A percentile compares a stretch with the other conserved stretches of the same genome.
These are phyloP conservation scores for Diplolepis rosae DNA, from an alignment of 2,888 invertebrate species.

Conservation along the genomic window DNA sequence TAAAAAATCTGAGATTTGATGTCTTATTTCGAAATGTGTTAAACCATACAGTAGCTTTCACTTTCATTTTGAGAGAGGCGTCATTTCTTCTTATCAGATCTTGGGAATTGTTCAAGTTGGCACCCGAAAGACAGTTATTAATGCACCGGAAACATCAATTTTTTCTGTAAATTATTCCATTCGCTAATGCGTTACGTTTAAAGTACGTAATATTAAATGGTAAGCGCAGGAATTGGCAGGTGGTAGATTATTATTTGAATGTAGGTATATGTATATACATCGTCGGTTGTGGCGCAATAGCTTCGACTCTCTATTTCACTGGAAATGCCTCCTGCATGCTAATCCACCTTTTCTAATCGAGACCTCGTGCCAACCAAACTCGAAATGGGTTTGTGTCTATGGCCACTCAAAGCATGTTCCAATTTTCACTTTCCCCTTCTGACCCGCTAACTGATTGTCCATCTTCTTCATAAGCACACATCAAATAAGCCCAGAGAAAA, in stretches of 20 bases:
- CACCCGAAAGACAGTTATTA: too few species aligned
- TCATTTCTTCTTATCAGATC: neutral
- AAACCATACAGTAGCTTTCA: too few species aligned
- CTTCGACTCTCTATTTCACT: slow-evolving; percentile 62
- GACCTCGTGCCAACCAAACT: slow-evolving; percentile 41
- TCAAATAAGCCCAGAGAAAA: neutral
- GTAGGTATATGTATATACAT: too few species aligned
- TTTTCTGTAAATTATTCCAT: neutral
- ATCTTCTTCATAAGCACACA: slow-evolving; percentile 5
- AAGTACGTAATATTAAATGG: slow-evolving; percentile 30
- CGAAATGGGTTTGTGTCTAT: slow-evolving; percentile 49
- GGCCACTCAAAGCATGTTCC: slow-evolving; percentile 51
- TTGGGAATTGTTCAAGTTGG: neutral
- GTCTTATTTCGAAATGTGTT: too few species aligned
- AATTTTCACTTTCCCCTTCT: slow-evolving; percentile 69
- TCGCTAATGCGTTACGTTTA: slow-evolving; percentile 16
- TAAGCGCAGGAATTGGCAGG: slow-evolving; percentile 43
- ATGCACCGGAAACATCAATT: neutral
- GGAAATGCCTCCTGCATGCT: slow-evolving; percentile 62
- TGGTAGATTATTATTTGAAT: slow-evolving; percentile 53
- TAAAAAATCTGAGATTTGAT: too few species aligned
- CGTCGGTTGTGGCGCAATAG: slow-evolving; percentile 52
- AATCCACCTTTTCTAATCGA: slow-evolving; percentile 67
- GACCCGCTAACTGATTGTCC: slow-evolving; percentile 46
- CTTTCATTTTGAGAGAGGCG: neutral